phyloP scores from a whole-genome alignment of 2,888 invertebrate species.

The Nomada ruficornis region DNA sequence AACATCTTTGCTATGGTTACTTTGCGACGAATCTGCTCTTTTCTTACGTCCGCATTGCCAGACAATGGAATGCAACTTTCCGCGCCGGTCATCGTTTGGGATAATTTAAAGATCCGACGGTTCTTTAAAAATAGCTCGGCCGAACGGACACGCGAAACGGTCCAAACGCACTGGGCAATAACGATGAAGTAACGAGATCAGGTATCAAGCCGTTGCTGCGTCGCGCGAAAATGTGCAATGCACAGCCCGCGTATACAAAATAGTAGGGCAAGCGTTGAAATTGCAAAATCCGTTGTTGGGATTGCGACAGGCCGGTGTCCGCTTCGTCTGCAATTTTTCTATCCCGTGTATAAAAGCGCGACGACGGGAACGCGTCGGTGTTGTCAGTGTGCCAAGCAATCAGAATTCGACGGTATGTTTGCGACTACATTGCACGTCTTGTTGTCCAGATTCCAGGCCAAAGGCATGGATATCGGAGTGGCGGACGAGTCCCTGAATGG shows the following conservation, averaged over 20 bases:
- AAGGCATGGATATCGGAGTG: constrained; percentile 92
- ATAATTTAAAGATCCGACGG: no score
- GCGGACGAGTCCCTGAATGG: constrained; percentile 91
- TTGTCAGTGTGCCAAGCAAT: constrained; percentile 14
- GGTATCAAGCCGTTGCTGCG: neutral
- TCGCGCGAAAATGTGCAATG: constrained; percentile 31
- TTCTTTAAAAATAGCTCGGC: no score
- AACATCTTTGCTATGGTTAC: neutral
- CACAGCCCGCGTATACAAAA: constrained; percentile 3
- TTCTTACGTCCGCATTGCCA: neutral
- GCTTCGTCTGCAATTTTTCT: constrained; percentile 4
- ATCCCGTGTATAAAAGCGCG: constrained; percentile 1
- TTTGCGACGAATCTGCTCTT: neutral
- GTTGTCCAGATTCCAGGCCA: constrained; percentile 89
- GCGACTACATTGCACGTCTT: constrained; percentile 58
- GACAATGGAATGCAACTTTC: no score
- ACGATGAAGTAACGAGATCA: neutral
- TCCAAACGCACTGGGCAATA: neutral
- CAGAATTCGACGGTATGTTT: constrained; percentile 50
- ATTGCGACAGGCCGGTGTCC: constrained; percentile 21
- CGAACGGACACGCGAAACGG: no score
- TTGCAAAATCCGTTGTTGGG: neutral
- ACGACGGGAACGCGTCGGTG: neutral
- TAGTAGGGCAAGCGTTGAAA: constrained; percentile 1
- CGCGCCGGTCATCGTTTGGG: no score